Evolutionary conservation across 2,888 invertebrate species (phyloP).

Genomic region (Trisateles emortualis): DNA sequence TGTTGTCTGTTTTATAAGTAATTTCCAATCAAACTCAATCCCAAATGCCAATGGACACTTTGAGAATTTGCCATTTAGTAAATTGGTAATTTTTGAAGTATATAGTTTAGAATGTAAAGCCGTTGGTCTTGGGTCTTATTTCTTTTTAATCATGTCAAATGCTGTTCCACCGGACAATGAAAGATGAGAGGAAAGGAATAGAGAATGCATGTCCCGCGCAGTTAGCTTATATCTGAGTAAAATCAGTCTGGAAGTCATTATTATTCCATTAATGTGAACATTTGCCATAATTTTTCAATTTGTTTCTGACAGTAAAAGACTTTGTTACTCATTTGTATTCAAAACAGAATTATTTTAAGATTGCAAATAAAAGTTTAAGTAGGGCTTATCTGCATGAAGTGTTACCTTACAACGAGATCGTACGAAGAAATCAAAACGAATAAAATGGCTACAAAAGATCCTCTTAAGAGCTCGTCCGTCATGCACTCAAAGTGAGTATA

Average conservation of each 20-base stretch:
- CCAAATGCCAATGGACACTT: too few relatives aligned
- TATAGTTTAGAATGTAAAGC: too few relatives aligned
- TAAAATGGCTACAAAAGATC: slow-evolving; percentile 38
- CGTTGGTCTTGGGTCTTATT: too few relatives aligned
- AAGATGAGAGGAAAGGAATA: too few relatives aligned
- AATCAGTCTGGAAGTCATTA: too few relatives aligned
- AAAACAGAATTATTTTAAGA: slow-evolving; percentile 16
- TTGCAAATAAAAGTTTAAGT: slow-evolving; percentile 31
- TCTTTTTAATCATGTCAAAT: too few relatives aligned
- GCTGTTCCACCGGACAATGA: too few relatives aligned
- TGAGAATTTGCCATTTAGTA: too few relatives aligned
- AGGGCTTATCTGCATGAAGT: slow-evolving; percentile 41
- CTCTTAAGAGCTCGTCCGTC: slow-evolving; percentile 29
- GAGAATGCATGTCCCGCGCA: too few relatives aligned
- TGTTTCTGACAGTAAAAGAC: slow-evolving; percentile 3
- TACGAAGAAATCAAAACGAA: slow-evolving; percentile 42
- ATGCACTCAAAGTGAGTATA: background rate
- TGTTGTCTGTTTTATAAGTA: background rate
- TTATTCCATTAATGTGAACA: slow-evolving; percentile 1
- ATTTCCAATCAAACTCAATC: background rate
- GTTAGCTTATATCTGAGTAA: too few relatives aligned
- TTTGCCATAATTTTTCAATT: background rate
- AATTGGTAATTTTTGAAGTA: too few relatives aligned
- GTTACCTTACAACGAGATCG: slow-evolving; percentile 45
- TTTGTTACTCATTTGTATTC: slow-evolving; percentile 20